Evolutionary conservation across 2,113 vertebrate genomes (phyloP), one percentile per base, ranked within the genome.

Genomic region (Lasiurus cinereus): DNA sequence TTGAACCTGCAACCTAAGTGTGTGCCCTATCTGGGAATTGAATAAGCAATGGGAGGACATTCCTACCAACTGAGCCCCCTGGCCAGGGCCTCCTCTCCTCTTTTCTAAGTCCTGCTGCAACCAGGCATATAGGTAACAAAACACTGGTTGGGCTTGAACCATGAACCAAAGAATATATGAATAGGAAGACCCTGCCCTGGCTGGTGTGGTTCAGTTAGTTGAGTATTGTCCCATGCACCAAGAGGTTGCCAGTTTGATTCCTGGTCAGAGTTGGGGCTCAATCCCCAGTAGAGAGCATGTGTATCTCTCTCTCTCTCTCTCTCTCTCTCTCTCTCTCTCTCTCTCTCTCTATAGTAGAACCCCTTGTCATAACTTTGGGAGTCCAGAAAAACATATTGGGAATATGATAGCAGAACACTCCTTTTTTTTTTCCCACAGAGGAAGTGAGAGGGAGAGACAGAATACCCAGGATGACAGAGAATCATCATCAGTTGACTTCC

Each of bases 81-180:
- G 24, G 59, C 12, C 27, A 66, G 27, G 62, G 39, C 12, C 13
- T 9, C 46, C 3, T 83, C 31, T n/a, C 31, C 43, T 59, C 52
- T 82, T 82, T 85, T 7, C 33, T 86, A 90, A 72, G 24, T 80
- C 78, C 87, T 76, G 78, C 22, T 79, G 19, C 27, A 77, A 29
- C 27, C 69, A 89, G 36, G 46, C 69, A 86, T 62, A 84, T 33
- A 93, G 48, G 66, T 74, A 64, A 33, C 48, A 85, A 92, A 79
- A 76, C 33, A 70, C 15, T 72, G 90, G 59, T 16, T 89, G 31
- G 52, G 29, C 46, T 56, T 84, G 48, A 93, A 54, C 78, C 50
- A 39, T 74, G 86, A 89, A 27, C 54, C 76, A 72, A 82, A 92
- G 67, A 91, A 36, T 76, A 69, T 80, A 59, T 52, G 77, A 93